Percentiles rank a stretch among this genome's conserved stretches.
Evolutionary conservation across 2,797 vertebrate genomes (phyloP).

Genomic region (Myoxocephalus aenaeus): DNA sequence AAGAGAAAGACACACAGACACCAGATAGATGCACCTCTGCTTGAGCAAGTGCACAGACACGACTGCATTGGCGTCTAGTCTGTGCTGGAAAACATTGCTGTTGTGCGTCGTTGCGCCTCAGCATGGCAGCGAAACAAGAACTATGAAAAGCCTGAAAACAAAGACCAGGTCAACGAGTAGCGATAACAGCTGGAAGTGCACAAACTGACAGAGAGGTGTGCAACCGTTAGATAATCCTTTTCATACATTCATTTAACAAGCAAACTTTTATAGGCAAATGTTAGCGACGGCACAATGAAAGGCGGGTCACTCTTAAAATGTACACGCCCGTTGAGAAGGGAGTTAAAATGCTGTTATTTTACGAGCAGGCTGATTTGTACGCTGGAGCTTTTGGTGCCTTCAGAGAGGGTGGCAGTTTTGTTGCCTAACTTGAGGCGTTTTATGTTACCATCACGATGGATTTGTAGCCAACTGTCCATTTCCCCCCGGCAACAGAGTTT

Average conservation of each 20-base stretch:
- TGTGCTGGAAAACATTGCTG: background rate
- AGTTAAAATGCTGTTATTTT: conserved; percentile 51
- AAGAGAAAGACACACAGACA: conserved; percentile 35
- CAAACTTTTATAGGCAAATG: conserved; percentile 33
- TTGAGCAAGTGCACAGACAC: conserved; percentile 16
- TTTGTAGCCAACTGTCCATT: conserved; percentile 61
- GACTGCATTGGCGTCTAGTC: background rate
- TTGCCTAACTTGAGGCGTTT: conserved; percentile 53
- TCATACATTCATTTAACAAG: conserved; percentile 22
- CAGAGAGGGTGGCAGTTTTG: conserved; percentile 62
- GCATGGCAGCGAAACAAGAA: background rate
- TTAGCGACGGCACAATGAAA: conserved; percentile 37
- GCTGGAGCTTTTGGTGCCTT: conserved; percentile 33
- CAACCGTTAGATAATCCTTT: conserved; percentile 29
- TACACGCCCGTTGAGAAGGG: conserved; percentile 41
- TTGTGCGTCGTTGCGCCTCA: background rate
- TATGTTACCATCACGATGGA: conserved; percentile 52
- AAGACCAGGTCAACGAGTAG: background rate
- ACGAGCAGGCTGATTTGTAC: conserved; percentile 64
- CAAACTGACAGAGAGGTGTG: conserved; percentile 32
- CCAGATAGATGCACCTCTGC: conserved; percentile 12
- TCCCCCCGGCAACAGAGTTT: conserved; percentile 61
- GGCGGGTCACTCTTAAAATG: conserved; percentile 24
- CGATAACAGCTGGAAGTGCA: conserved; percentile 8
- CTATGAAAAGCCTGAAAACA: background rate